Evolutionary conservation across 2,113 vertebrate species (phyloP).

Genomic region (Cynopterus brachyotis): DNA sequence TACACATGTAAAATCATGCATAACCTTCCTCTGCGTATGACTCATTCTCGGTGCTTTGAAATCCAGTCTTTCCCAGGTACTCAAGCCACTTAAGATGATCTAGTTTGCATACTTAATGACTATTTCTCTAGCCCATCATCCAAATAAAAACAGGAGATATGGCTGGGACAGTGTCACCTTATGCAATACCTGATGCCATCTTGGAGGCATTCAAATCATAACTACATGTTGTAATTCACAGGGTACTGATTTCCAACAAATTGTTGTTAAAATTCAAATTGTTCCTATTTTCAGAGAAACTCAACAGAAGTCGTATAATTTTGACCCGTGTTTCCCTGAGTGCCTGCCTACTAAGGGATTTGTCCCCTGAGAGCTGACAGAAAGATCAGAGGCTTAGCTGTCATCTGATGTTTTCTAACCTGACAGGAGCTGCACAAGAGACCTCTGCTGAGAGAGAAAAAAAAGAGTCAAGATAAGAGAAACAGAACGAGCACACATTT

Average conservation of each 20-base stretch:
- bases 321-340: not conserved
- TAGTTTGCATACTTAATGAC: conserved; percentile 20
- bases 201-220: not conserved
- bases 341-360: not conserved
- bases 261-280: not conserved
- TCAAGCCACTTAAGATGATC: conserved; percentile 22
- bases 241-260: not conserved
- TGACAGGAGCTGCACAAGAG: not conserved
- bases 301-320: not conserved
- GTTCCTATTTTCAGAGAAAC: not conserved
- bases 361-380: not conserved
- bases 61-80: not conserved
- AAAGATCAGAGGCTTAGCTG: not conserved
- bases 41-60: conserved; percentile 38
- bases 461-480: not conserved
- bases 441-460: not conserved
- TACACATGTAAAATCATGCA: not conserved
- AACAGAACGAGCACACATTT: not conserved
- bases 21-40: not conserved
- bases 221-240: not conserved
- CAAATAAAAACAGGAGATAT: not conserved
- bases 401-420: not conserved
- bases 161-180: not conserved
- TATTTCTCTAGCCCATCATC: not conserved
- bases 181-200: not conserved